These are phyloP conservation scores for Apodemus agrarius DNA, from an alignment of 2,797 vertebrate species.

Conservation along the genomic window DNA sequence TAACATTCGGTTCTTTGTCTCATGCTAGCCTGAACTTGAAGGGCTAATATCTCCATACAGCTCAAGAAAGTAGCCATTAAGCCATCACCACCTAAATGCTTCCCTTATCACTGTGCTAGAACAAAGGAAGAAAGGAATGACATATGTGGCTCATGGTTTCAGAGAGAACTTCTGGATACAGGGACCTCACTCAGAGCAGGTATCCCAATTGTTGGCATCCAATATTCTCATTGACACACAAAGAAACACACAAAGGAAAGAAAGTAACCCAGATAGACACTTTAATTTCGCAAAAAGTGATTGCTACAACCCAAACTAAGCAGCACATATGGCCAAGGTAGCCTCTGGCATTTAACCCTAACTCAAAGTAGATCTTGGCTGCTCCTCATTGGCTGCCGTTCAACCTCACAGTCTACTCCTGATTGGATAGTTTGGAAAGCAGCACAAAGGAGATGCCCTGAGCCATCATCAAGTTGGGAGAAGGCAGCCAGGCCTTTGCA, in stretches of 20 bases:
- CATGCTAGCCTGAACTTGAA: background rate
- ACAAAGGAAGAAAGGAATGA: background rate
- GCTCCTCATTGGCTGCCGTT: background rate
- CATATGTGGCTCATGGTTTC: background rate
- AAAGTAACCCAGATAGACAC: background rate
- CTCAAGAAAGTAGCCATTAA: background rate
- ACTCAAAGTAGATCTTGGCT: background rate
- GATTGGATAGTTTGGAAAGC: background rate
- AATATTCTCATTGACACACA: background rate
- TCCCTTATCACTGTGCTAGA: background rate
- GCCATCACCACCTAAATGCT: background rate
- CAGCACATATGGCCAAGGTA: background rate
- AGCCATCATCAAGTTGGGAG: background rate
- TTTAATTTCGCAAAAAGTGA: background rate
- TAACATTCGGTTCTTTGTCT: background rate
- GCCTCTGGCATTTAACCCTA: background rate
- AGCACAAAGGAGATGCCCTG: background rate
- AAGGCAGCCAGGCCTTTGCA: background rate
- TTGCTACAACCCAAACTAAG: background rate
- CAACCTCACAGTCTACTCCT: background rate
- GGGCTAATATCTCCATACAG: background rate
- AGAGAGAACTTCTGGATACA: background rate
- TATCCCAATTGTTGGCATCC: background rate
- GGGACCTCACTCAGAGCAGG: background rate
- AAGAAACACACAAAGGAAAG: background rate